Percentiles rank a stretch among this genome's conserved stretches.
Evolutionary conservation across 2,888 invertebrate genomes (phyloP).

Genomic region (Drosophila pseudotakahashii): DNA sequence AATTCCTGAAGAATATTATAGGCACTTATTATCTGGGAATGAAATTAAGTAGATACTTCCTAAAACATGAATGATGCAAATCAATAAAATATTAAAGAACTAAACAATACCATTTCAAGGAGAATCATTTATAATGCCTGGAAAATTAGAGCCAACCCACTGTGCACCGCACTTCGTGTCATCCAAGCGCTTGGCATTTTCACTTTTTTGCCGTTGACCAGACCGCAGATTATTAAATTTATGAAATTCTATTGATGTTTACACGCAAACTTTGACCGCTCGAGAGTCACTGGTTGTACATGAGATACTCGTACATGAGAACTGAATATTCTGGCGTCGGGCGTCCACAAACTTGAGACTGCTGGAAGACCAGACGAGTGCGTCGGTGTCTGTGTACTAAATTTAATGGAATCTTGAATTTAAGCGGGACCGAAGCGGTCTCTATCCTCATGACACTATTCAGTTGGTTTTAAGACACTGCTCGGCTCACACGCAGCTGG

Average conservation of each 20-base stretch:
- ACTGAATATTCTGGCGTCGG: not conserved
- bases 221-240: constrained; percentile 73
- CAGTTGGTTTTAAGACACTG: constrained; percentile 68
- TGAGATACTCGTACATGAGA: constrained; percentile 8
- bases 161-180: constrained; percentile 51
- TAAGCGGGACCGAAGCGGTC: constrained; percentile 56
- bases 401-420: constrained; percentile 65
- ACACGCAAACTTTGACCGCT: constrained; percentile 74
- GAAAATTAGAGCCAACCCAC: constrained; percentile 14
- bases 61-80: too few species aligned
- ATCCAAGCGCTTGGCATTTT: constrained; percentile 53
- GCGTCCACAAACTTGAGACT: constrained; percentile 47
- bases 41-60: not conserved
- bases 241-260: constrained; percentile 76
- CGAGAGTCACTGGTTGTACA: constrained; percentile 40
- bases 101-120: not conserved
- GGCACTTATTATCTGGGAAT: not conserved
- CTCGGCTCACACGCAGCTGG: constrained; percentile 53
- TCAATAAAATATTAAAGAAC: not conserved
- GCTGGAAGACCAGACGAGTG: constrained; percentile 30
- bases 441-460: constrained; percentile 54
- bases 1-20: too few species aligned
- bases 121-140: not conserved
- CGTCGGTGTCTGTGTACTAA: constrained; percentile 59
- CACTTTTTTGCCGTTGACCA: constrained; percentile 65